Evolutionary conservation across 2,797 vertebrate genomes (phyloP).

Genomic region (Cetoscarus ocellatus): DNA sequence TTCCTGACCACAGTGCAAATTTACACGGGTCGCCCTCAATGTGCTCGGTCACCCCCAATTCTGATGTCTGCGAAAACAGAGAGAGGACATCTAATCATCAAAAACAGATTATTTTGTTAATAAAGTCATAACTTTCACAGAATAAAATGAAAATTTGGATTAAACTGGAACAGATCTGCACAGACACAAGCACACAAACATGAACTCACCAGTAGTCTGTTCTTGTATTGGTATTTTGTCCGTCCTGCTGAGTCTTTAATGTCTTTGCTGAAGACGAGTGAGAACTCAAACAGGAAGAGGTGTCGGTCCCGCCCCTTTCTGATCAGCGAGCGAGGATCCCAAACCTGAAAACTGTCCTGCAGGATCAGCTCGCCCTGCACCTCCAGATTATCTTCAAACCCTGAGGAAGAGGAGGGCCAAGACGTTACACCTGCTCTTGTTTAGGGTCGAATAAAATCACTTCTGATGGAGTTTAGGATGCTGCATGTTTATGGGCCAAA

Average conservation of each 20-base stretch:
- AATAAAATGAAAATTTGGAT: too few species aligned
- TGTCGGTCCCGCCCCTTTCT: slow-evolving; percentile 96
- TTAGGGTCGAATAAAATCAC: too few species aligned
- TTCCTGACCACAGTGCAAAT: slow-evolving; percentile 97
- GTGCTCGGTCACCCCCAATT: slow-evolving; percentile 97
- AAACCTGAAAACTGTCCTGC: slow-evolving; percentile 98
- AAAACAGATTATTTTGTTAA: too few species aligned
- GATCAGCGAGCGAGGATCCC: slow-evolving; percentile 98
- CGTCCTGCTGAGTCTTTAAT: slow-evolving; percentile 98
- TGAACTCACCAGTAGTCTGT: slow-evolving; percentile 92
- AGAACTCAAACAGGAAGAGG: slow-evolving; percentile 98
- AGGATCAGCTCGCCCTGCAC: slow-evolving; percentile 97
- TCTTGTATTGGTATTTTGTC: slow-evolving; percentile 99
- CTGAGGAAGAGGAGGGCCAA: slow-evolving; percentile 70
- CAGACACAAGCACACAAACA: too few species aligned
- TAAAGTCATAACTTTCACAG: too few species aligned
- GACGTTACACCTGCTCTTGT: neutral
- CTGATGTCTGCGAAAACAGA: slow-evolving; percentile 89
- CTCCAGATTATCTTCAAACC: slow-evolving; percentile 97
- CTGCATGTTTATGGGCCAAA: too few species aligned
- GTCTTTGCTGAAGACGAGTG: slow-evolving; percentile 97
- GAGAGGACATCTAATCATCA: too few species aligned
- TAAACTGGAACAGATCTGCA: neutral
- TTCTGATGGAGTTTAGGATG: too few species aligned
- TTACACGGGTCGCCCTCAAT: slow-evolving; percentile 98